phyloP scores from a whole-genome alignment of 2,888 invertebrate species.

The Metalampra italica region DNA sequence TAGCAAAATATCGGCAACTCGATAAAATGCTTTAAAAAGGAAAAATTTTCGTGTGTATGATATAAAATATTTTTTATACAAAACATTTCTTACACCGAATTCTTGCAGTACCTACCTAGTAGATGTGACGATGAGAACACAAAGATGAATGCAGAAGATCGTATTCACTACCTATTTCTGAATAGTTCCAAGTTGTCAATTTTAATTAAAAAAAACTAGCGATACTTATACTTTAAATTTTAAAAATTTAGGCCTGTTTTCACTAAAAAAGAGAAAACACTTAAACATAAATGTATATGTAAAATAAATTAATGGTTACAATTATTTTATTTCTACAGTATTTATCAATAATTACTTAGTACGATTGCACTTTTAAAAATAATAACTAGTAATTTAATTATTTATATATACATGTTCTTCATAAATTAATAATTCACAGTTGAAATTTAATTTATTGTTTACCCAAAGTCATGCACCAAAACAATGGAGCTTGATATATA shows the following conservation, averaged over 20 bases:
- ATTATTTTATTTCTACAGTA: slow-evolving; percentile 8
- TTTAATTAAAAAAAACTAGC: no score
- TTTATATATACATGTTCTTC: slow-evolving; percentile 29
- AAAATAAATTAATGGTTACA: slow-evolving; percentile 12
- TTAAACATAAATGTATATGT: background rate
- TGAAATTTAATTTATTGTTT: slow-evolving; percentile 11
- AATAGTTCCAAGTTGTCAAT: slow-evolving; percentile 11
- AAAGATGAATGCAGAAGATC: no score
- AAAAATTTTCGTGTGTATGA: no score
- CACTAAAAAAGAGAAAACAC: background rate
- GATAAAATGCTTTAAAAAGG: no score
- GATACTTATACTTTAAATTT: slow-evolving; percentile 4
- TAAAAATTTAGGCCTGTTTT: background rate
- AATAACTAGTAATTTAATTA: slow-evolving; percentile 35
- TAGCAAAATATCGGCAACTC: no score
- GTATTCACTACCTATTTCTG: no score
- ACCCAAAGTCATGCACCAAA: background rate
- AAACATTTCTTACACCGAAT: no score
- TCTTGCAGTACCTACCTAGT: no score
- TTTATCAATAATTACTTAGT: slow-evolving; percentile 37
- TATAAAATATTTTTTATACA: no score
- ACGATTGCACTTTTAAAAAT: slow-evolving; percentile 68
- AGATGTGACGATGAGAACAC: no score
- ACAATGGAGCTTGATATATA: background rate
- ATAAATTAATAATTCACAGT: slow-evolving; percentile 20